Evolutionary conservation across 2,888 invertebrate species (phyloP), one percentile per base, ranked within the genome.

Genomic region (Ectobius pallidus): DNA sequence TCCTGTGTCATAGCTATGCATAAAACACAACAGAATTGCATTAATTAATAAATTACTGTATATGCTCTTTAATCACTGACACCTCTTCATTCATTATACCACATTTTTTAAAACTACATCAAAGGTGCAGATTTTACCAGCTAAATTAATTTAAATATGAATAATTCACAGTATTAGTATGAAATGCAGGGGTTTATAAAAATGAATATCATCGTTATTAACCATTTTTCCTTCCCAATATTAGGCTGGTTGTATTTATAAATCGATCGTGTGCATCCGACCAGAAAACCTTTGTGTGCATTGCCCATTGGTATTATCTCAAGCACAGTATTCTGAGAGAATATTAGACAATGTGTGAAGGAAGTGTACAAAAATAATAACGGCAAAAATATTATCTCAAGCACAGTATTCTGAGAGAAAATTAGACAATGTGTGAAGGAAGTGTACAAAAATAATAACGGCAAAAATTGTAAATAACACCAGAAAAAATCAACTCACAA

Each of bases 51-150:
- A 49, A 63, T 75, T 70, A 73, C 69, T 73, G 18, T 46, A 14
- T 18, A 30, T 32, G 34, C 67, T 20, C 46, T 42, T 49, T 63
- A 55, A 69, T 61, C 69, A 69, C 69, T 69, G 34, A 63, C 63
- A 69, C 58, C 65, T 71, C 71, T 70, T 72, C 67, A 62, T 69
- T 72, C 74, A 76, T 73, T 76, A 73, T 74, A 74, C 76, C 74
- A 73, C 71, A 25, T 39, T 70, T 76, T 73, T n/a, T 52, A 70
- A 70, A 74, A 63, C 69, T 69, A 72, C 69, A 46, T 71, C 62
- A 39, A 46, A 69, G 69, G 49, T 69, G 39, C 22, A 34, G 49
- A 61, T 32, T 61, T 61, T 30, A 65, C 20, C 44, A 27, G 20
- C 68, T 44, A 68, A 32, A 27, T 72, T 58, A 55, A 61, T 72